Conservation (phyloP, 2,888 invertebrate genomes). For the Pollenia amentaria region DNA sequence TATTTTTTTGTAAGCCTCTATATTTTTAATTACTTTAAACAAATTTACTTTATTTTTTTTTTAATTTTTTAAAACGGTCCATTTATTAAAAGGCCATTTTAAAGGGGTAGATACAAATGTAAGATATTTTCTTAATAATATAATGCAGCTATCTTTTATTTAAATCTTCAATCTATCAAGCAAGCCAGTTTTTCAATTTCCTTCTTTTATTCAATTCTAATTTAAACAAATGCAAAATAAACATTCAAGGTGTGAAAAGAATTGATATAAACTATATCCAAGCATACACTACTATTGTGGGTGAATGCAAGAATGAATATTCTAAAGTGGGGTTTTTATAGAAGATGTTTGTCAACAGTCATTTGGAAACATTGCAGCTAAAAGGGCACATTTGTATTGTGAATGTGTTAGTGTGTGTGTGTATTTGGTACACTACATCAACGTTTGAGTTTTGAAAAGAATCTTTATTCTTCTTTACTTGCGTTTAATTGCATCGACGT, state of each 20-base stretch:
- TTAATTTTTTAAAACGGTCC: constrained; percentile 8
- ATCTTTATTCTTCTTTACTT: constrained; percentile 30
- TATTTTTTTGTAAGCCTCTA: too few species aligned
- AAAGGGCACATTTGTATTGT: background rate
- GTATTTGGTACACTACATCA: constrained; percentile 8
- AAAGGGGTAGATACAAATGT: background rate
- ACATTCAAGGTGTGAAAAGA: constrained; percentile 69
- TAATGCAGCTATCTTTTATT: constrained; percentile 36
- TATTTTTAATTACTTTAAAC: too few species aligned
- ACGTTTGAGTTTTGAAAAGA: constrained; percentile 59
- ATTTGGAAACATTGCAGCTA: constrained; percentile 31
- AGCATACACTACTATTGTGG: background rate
- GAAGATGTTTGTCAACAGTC: constrained; percentile 21
- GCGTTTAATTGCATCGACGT: constrained; percentile 61
- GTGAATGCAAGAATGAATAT: background rate
- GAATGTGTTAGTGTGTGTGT: background rate
- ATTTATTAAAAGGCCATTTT: constrained; percentile 2
- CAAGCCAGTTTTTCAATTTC: background rate
- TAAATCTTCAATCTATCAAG: constrained; percentile 3
- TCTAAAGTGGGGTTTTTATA: background rate
- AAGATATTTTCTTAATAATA: constrained; percentile 46
- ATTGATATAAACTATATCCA: background rate
- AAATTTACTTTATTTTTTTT: background rate
- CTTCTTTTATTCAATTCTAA: constrained; percentile 17
- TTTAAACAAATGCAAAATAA: constrained; percentile 62